Evolutionary conservation across 2,113 vertebrate genomes (phyloP).

Genomic region (Proterorhinus semilunaris): DNA sequence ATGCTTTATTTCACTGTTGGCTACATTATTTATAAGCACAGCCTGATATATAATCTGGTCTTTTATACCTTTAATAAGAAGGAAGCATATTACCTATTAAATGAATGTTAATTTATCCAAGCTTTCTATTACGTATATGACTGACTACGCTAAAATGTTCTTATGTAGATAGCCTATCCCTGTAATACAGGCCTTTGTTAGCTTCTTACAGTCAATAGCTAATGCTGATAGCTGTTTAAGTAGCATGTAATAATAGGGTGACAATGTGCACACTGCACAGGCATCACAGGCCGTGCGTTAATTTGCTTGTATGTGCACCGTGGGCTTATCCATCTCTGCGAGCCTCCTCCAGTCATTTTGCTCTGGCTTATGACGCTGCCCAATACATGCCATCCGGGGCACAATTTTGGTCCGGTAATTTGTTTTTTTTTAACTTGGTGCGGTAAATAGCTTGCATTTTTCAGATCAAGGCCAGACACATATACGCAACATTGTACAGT

Average conservation of each 20-base stretch:
- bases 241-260: background rate
- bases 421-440: background rate
- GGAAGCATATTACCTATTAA: no score
- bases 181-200: slow-evolving; percentile 13
- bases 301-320: slow-evolving; percentile 10
- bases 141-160: no score
- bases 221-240: slow-evolving; percentile 4
- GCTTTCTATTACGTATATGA: no score
- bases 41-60: no score
- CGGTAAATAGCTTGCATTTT: background rate
- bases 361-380: background rate
- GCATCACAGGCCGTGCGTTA: background rate
- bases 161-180: background rate
- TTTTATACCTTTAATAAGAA: no score
- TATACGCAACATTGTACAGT: background rate
- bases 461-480: background rate
- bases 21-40: no score
- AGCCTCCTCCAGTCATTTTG: background rate
- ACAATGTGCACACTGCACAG: background rate
- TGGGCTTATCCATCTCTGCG: background rate
- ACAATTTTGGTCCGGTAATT: background rate
- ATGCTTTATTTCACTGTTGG: no score
- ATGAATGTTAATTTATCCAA: no score
- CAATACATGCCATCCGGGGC: slow-evolving; percentile 18
- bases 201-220: slow-evolving; percentile 2